phyloP scores from a whole-genome alignment of 2,797 vertebrate genomes.

The Huso huso region DNA sequence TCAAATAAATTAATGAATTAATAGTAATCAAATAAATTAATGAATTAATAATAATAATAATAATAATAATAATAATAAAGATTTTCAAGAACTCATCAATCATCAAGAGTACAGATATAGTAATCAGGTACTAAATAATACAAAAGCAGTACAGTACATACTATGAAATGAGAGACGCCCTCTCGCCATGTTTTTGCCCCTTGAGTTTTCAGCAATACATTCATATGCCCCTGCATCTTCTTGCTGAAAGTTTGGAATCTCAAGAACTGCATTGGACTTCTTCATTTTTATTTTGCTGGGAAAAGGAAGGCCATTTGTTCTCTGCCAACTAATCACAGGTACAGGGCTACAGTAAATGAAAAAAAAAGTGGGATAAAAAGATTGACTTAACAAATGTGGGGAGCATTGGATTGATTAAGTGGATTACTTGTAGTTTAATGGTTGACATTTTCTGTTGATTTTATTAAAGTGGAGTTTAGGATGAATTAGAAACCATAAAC shows the following conservation, averaged over 20 bases:
- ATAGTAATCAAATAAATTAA: constrained; percentile 12
- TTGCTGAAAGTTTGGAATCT: constrained; percentile 85
- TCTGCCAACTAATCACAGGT: constrained; percentile 88
- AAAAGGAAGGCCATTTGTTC: constrained; percentile 79
- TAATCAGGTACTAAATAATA: too few relatives aligned
- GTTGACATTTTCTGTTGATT: too few relatives aligned
- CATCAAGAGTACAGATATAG: too few relatives aligned
- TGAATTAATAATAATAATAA: too few relatives aligned
- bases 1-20: constrained; percentile 9
- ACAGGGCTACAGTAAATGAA: constrained; percentile 66
- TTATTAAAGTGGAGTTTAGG: too few relatives aligned
- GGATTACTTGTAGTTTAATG: too few relatives aligned
- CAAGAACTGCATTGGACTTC: constrained; percentile 80
- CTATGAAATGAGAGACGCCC: constrained; percentile 89
- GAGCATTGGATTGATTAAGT: too few relatives aligned
- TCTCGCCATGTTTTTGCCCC: constrained; percentile 79
- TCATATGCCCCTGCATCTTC: constrained; percentile 88
- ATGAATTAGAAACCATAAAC: too few relatives aligned
- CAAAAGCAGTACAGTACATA: constrained; percentile 39
- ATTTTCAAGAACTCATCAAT: too few relatives aligned
- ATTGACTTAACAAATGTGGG: too few relatives aligned
- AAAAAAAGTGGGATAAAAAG: constrained; percentile 13
- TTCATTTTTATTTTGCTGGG: constrained; percentile 77
- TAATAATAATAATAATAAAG: too few relatives aligned
- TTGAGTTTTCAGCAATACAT: constrained; percentile 83